These are phyloP conservation scores for Atlantisia rogersi DNA, from an alignment of 2,113 vertebrate genomes.

Conservation along the genomic window DNA sequence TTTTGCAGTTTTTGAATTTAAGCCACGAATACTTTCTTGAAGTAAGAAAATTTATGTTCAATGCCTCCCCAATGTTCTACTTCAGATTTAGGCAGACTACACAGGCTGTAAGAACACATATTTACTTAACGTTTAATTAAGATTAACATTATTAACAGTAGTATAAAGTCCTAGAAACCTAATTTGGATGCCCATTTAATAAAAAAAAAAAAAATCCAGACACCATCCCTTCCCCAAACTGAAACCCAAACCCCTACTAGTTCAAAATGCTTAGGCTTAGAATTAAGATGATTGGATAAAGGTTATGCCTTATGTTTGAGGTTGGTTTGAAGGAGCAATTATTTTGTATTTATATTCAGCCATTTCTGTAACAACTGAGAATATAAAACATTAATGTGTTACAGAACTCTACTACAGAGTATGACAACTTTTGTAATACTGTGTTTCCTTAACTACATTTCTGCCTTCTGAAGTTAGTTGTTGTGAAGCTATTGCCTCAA, in stretches of 20 bases:
- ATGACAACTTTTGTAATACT: neutral
- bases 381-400: neutral
- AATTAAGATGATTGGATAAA: neutral
- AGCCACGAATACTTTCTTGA: neutral
- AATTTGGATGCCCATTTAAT: neutral
- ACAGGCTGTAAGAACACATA: neutral
- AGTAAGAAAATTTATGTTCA: neutral
- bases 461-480: neutral
- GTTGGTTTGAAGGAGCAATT: neutral
- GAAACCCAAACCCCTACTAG: neutral
- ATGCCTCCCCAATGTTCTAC: neutral
- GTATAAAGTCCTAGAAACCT: neutral
- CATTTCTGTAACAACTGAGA: neutral
- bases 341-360: neutral
- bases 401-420: neutral
- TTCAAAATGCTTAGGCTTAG: neutral
- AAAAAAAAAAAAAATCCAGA: neutral
- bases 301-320: neutral
- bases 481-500: neutral
- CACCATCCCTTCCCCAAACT: fast-evolving
- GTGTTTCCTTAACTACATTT: neutral
- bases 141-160: neutral
- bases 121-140: neutral
- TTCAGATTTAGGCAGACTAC: neutral
- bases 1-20: neutral